phyloP scores from a whole-genome alignment of 2,888 invertebrate genomes.

The Lycia hirtaria region DNA sequence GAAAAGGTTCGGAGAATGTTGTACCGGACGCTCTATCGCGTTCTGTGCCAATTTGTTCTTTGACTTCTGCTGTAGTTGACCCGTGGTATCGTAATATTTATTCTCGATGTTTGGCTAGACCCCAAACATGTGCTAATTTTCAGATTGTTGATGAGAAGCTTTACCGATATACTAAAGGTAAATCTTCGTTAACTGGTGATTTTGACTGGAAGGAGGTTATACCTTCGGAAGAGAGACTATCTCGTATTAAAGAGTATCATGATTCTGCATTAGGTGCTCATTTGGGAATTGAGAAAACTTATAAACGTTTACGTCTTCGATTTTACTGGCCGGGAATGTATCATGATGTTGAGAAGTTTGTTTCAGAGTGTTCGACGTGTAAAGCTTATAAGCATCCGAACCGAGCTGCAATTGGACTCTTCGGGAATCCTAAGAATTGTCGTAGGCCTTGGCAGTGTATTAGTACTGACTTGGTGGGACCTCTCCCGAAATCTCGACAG shows the following conservation, averaged over 20 bases:
- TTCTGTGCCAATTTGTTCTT: not conserved
- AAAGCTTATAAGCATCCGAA: not conserved
- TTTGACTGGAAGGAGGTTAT: conserved; percentile 10
- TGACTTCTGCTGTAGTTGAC: not conserved
- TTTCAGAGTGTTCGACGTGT: not conserved
- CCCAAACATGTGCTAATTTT: not conserved
- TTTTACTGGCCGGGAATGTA: no score
- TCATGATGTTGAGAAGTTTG: not conserved
- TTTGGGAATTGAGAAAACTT: not conserved
- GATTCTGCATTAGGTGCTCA: not conserved
- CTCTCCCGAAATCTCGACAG: not conserved
- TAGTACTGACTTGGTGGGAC: not conserved
- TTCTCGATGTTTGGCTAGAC: not conserved
- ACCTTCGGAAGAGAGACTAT: not conserved
- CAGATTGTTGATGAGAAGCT: not conserved
- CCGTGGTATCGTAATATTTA: not conserved
- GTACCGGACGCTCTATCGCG: conserved; percentile 11
- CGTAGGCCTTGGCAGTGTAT: not conserved
- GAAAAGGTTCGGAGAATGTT: conserved; percentile 2
- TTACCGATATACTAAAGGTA: not conserved
- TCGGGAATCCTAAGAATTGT: not conserved
- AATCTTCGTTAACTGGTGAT: not conserved
- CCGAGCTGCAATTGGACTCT: not conserved
- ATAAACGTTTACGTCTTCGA: not conserved
- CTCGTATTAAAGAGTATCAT: not conserved